Evolutionary conservation across 2,797 vertebrate genomes (phyloP), one percentile per base, ranked within the genome.

Genomic region (Taeniopygia guttata): DNA sequence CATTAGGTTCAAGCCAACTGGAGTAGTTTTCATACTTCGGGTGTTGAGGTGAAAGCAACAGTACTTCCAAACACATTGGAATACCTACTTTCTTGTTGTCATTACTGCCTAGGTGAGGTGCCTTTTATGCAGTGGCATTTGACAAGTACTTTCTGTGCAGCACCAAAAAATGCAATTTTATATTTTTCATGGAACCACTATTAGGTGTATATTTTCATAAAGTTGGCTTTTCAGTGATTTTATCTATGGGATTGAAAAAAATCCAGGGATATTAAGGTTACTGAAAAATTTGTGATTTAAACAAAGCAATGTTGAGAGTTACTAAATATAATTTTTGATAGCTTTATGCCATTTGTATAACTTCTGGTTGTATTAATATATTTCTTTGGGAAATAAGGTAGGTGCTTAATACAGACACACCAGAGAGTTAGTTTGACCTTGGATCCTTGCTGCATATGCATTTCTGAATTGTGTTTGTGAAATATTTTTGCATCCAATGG

Each of bases 1-100:
- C 67, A 80, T 82, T 94, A 89, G 87, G 46, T 93, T 72, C 68
- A 36, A 94, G 85, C 54, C 66, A 93, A 82, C 40, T 45, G 51
- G 51, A 68, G n/a, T 8, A 88, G 55, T 87, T 85, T 88, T 91
- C 29, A 42, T 68, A 59, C 55, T 83, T 76, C 72, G 51, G 89
- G 85, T 87, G 62, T 72, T 90, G 36, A 73, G 52, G 13, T 84
- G 62, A 93, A 91, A 74, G 77, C 66, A 83, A 59, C 51, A 83
- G 32, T 62, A n/a, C 32, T 93, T 64, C 62, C 74, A 81, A 94
- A 90, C 68, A 72, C 68, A 77, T 80, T 58, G 40, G 58, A 69
- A 79, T 21, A 81, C 45, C 70, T 77, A 25, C 56, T 55, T 42
- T 78, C 40, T 66, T 51, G 26, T 25, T 63, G 19, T 32, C 48